These are phyloP conservation scores for Stichodactyla helianthus DNA, from an alignment of 64 coral and sea anemone genomes.

Conservation along the genomic window DNA sequence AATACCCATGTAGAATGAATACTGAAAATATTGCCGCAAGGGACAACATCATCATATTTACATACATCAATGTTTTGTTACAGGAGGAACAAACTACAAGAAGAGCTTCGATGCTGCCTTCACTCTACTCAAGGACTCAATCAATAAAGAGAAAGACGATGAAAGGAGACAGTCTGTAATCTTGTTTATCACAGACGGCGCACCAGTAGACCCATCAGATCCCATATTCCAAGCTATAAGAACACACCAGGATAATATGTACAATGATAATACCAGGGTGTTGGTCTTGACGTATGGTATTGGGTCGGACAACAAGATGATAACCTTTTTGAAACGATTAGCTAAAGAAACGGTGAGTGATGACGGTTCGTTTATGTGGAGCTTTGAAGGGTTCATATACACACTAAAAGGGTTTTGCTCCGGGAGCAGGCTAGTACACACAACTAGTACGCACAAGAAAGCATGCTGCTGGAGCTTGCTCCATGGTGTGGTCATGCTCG, in stretches of 20 bases:
- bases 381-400: too few relatives aligned
- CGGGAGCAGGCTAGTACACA: too few relatives aligned
- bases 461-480: too few relatives aligned
- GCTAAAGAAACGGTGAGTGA: slow-evolving; percentile 21
- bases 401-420: too few relatives aligned
- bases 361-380: neutral
- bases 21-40: too few relatives aligned
- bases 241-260: slow-evolving; percentile 11
- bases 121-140: slow-evolving; percentile 33
- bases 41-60: neutral
- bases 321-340: slow-evolving; percentile 24
- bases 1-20: too few relatives aligned
- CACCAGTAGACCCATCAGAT: neutral
- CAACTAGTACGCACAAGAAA: too few relatives aligned
- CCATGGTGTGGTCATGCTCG: too few relatives aligned
- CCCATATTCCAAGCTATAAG: neutral
- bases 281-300: slow-evolving; percentile 21
- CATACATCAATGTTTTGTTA: neutral
- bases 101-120: slow-evolving; percentile 54
- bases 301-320: neutral
- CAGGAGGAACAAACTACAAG: slow-evolving; percentile 69
- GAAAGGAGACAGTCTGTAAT: slow-evolving; percentile 34
- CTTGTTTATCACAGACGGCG: slow-evolving; percentile 60
- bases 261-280: neutral
- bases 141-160: neutral